Evolutionary conservation across 2,113 vertebrate species (phyloP).

Genomic region (Bolborhynchus lineola): DNA sequence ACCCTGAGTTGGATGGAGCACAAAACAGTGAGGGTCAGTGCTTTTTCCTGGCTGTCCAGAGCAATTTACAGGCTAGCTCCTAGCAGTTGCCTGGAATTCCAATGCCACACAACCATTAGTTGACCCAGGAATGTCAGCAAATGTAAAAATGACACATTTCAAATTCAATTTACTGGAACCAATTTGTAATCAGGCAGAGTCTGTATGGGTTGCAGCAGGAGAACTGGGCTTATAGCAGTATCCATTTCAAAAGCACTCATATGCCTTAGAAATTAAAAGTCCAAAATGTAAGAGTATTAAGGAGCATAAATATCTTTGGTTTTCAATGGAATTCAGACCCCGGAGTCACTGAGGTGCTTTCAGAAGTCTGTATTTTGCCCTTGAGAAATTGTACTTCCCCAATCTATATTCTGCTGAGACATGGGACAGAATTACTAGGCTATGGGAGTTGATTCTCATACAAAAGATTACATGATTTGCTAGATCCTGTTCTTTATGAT

Average conservation of each 20-base stretch:
- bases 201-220: slow-evolving; percentile 19
- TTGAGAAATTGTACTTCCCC: slow-evolving; percentile 50
- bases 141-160: slow-evolving; percentile 34
- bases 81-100: background rate
- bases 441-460: slow-evolving; percentile 19
- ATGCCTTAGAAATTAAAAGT: slow-evolving; percentile 1
- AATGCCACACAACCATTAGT: background rate
- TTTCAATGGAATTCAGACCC: slow-evolving; percentile 34
- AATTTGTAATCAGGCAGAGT: slow-evolving; percentile 46
- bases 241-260: slow-evolving; percentile 31
- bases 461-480: slow-evolving; percentile 35
- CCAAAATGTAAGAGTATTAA: slow-evolving; percentile 35
- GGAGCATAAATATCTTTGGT: slow-evolving; percentile 7
- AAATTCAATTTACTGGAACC: slow-evolving; percentile 58
- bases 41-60: background rate
- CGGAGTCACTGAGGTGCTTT: slow-evolving; percentile 1
- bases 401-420: slow-evolving; percentile 16
- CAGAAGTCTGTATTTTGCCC: slow-evolving; percentile 35
- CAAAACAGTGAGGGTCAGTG: background rate
- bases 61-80: background rate
- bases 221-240: background rate
- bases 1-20: background rate
- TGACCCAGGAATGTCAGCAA: slow-evolving; percentile 3
- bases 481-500: slow-evolving; percentile 31
- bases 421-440: background rate